Evolutionary conservation across 37 sponge, comb jelly and placozoan species (phyloP), one percentile per base, ranked within the genome.

Genomic region (Mnemiopsis leidyi): DNA sequence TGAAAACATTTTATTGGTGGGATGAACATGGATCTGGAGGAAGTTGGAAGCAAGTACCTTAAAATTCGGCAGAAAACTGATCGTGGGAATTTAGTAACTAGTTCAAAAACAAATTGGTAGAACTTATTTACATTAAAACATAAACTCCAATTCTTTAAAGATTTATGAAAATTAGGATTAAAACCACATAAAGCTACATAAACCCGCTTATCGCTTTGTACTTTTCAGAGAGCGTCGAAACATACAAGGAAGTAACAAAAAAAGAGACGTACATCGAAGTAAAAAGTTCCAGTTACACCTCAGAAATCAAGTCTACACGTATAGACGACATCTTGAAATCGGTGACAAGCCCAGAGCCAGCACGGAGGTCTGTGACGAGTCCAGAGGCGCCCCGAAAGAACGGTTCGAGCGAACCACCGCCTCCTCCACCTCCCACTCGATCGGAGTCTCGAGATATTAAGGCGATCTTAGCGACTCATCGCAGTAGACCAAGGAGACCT

Each of bases 401-500:
- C 24, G 73, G 73, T 2, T 5, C 7, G 21, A 25, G 29, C 3
- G 73, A 69, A 25, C 24, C 73, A n/a, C 73, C 73, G 2, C 73
- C 73, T 20, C 73, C 73, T 25, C 73, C 73, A n/a, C 73, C 73
- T 25, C 73, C 73, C 32, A 31, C 37, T 5, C 23, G 82, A 36
- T 23, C 82, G 3, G 82, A 79, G 33, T 33, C 82, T 32, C 33
- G 82, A 3, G 82, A 79, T 79, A 79, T 79, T 13, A 79, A 79
- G 82, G 21, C 26, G 21, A 79, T 79, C 7, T 36, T 79, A 30
- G 82, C 82, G 2, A 33, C 37, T 35, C 82, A 79, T 21, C 2
- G 82, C 36, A 79, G 82, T 29, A 79, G 82, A 30, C 82, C 82
- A 32, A 32, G 82, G 36, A 79, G 82, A 79, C 82, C 82, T 9